Conservation (phyloP, 2,113 vertebrate species). For the Pseudopipra pipra region DNA sequence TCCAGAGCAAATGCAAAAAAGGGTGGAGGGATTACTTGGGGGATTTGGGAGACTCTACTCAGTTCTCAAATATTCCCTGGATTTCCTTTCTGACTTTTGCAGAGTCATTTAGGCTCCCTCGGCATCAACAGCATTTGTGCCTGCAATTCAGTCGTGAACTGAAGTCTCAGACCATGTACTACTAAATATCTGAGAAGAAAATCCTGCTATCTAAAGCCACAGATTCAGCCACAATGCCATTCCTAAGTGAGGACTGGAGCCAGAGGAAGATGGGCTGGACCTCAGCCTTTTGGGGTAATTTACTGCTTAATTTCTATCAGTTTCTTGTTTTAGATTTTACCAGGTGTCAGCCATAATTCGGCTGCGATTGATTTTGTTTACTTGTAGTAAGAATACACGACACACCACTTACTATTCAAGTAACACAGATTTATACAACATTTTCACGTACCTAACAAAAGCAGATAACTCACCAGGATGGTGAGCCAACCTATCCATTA, state of each 20-base stretch:
- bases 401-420: background rate
- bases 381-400: background rate
- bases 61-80: background rate
- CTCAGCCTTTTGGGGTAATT: background rate
- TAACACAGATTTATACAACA: slow-evolving; percentile 33
- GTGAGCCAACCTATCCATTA: slow-evolving; percentile 41
- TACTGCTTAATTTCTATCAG: background rate
- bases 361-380: background rate
- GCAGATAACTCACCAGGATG: slow-evolving; percentile 54
- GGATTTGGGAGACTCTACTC: background rate
- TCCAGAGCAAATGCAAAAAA: background rate
- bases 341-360: slow-evolving; percentile 1
- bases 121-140: background rate
- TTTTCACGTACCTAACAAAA: slow-evolving; percentile 18
- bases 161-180: background rate
- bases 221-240: background rate
- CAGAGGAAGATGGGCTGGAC: background rate
- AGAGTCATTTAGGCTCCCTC: background rate
- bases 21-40: background rate
- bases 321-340: background rate
- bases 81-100: background rate
- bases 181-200: background rate
- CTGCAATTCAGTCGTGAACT: background rate
- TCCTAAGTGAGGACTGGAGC: background rate
- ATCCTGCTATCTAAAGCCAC: background rate